Evolutionary conservation across 2,797 vertebrate genomes (phyloP), one percentile per base, ranked within the genome.

Genomic region (Anisognathus igniventris): DNA sequence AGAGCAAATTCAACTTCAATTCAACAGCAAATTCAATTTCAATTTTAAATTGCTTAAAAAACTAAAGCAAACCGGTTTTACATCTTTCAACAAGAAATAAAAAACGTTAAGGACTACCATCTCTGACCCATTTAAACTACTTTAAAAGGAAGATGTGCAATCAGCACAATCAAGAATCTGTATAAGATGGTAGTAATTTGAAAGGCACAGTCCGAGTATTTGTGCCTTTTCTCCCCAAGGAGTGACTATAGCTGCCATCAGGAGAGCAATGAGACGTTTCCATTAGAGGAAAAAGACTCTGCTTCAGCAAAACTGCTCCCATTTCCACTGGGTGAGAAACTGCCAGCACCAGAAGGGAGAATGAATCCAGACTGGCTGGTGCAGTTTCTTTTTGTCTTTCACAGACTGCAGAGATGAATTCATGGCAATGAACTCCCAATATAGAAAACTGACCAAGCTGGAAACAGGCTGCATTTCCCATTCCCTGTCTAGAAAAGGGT

Each of bases 201-300:
- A 93, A 73, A 82, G 56, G 42, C 19, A 68, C 5, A 22, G 12
- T 21, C 16, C 19, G 62, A 37, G 2, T 31, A 17, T 42, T 84
- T 57, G 50, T 83, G 42, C 14, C 14, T 87, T 89, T 87, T 61
- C n/a, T 64, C 14, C 33, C 42, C 21, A 10, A 28, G 60, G 45
- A 40, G 18, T 33, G 39, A 42, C 27, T 14, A 7, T 0, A 86
- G 33, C 37, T 78, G 58, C 45, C 44, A 42, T 8, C 25, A 51
- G 33, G 31, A 56, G 0, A 10, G 28, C 40, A 67, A 30, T 4
- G 25, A 71, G 31, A 23, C 0, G 0, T 56, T 51, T 56, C 35
- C 45, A 44, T 45, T 44, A 27, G 22, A 77, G 33, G 33, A n/a
- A 40, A 66, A 94, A 21, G 35, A 70, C 30, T 51, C 45, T 48